Conservation (phyloP, 1,140 invertebrate genomes). For the Bombyx mandarina region DNA sequence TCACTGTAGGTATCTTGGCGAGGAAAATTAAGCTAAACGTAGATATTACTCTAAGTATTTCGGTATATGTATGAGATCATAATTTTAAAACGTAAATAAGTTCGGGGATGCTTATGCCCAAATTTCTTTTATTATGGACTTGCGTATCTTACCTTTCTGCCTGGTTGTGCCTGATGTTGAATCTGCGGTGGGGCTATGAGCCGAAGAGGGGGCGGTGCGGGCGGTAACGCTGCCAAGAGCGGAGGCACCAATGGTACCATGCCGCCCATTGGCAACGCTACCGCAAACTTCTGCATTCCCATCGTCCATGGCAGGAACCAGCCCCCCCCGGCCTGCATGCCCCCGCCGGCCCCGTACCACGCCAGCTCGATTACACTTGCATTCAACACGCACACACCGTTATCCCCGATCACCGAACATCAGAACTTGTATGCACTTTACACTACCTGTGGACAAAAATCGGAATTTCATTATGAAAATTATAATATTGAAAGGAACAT, state of each 20-base stretch:
- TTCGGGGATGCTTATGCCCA: background rate
- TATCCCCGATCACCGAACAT: constrained; percentile 16
- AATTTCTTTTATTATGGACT: background rate
- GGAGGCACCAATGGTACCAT: constrained; percentile 55
- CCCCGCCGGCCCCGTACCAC: constrained; percentile 58
- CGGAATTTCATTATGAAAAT: background rate
- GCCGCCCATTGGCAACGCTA: constrained; percentile 58
- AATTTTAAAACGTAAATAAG: too few relatives aligned
- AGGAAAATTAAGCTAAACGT: too few relatives aligned
- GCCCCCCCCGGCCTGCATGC: constrained; percentile 59
- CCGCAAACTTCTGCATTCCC: constrained; percentile 59
- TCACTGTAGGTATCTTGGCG: too few relatives aligned
- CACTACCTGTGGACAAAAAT: constrained; percentile 47
- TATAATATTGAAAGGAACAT: too few relatives aligned
- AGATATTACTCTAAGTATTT: too few relatives aligned
- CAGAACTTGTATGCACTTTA: constrained; percentile 20
- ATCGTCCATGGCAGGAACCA: constrained; percentile 60
- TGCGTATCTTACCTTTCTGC: constrained; percentile 40
- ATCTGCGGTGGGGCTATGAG: constrained; percentile 45
- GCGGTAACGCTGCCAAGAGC: constrained; percentile 49
- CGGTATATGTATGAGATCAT: too few relatives aligned
- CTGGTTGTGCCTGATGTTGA: constrained; percentile 35
- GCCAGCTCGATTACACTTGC: constrained; percentile 48
- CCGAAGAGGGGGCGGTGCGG: constrained; percentile 42
- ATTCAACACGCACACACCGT: constrained; percentile 36